Evolutionary conservation across 1,140 invertebrate species (phyloP).

Genomic region (Brachionus paranguensis): DNA sequence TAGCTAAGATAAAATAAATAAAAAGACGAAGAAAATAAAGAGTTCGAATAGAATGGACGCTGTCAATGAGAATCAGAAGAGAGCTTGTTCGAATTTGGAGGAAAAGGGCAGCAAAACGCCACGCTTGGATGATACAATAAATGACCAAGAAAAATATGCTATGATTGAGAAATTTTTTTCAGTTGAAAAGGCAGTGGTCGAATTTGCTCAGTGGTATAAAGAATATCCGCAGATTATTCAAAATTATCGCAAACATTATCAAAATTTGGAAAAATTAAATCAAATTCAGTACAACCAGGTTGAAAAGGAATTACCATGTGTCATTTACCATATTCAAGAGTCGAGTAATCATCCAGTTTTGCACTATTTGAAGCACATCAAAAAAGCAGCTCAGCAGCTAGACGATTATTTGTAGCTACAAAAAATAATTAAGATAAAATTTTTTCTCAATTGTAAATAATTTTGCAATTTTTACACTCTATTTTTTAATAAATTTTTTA

Average conservation of each 20-base stretch:
- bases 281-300: neutral
- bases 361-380: neutral
- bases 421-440: neutral
- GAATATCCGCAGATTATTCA: neutral
- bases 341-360: neutral
- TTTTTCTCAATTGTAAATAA: neutral
- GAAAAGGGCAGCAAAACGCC: neutral
- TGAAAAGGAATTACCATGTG: neutral
- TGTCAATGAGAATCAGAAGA: neutral
- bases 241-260: constrained; percentile 2
- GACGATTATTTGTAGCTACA: neutral
- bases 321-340: neutral
- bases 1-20: too few species aligned
- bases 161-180: neutral
- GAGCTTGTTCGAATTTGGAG: neutral
- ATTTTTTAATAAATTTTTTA: neutral
- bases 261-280: neutral
- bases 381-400: neutral
- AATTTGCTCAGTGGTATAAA: neutral
- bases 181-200: neutral
- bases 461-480: neutral
- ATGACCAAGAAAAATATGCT: neutral
- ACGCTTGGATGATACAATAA: neutral
- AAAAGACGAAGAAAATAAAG: neutral
- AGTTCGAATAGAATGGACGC: neutral